Evolutionary conservation across 2,113 vertebrate species (phyloP).

Genomic region (Planiliza haematocheilus): DNA sequence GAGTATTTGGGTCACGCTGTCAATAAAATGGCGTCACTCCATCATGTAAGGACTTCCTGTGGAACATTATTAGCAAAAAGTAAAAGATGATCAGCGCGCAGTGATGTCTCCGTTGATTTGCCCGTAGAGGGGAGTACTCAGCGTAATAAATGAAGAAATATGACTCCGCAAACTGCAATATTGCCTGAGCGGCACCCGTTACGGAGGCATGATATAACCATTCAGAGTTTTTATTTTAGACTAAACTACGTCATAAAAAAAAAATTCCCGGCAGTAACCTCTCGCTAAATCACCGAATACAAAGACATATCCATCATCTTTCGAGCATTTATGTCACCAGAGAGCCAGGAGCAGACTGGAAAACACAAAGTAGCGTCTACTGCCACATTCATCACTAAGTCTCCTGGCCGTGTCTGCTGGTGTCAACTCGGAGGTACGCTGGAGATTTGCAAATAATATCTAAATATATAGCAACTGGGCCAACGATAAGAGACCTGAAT

Average conservation of each 20-base stretch:
- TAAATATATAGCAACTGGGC: constrained; percentile 45
- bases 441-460: constrained; percentile 58
- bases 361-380: constrained; percentile 25
- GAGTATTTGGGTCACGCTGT: constrained; percentile 61
- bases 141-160: constrained; percentile 58
- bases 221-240: constrained; percentile 57
- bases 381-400: constrained; percentile 42
- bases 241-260: constrained; percentile 63
- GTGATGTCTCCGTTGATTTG: constrained; percentile 53
- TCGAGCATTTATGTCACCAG: constrained; percentile 32
- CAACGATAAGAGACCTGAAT: constrained; percentile 33
- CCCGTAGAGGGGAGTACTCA: constrained; percentile 23
- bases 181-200: constrained; percentile 44
- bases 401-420: background rate
- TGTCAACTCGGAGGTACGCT: constrained; percentile 15
- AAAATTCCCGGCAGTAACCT: constrained; percentile 38
- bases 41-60: constrained; percentile 44
- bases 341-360: constrained; percentile 6
- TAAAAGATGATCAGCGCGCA: constrained; percentile 57
- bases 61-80: constrained; percentile 48
- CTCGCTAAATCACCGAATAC: constrained; percentile 47
- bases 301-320: constrained; percentile 60
- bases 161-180: constrained; percentile 42
- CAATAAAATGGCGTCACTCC: constrained; percentile 54
- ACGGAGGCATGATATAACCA: constrained; percentile 55